Evolutionary conservation across 2,113 vertebrate genomes (phyloP).

Genomic region (Paratilapia polleni): DNA sequence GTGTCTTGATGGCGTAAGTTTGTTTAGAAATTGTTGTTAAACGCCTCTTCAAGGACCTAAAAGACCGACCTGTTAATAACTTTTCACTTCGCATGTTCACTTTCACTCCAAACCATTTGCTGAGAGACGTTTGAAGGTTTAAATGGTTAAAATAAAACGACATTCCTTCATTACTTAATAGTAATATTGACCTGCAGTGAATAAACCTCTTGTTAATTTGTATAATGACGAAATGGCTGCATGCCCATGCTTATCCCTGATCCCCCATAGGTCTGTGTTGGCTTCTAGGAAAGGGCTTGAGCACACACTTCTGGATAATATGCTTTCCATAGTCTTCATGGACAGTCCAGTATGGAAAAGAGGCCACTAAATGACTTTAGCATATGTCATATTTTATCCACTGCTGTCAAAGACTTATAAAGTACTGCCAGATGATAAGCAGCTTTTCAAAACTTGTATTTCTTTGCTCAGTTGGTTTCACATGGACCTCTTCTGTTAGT

Average conservation of each 20-base stretch:
- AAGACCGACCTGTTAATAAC: neutral
- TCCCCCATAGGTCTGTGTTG: conserved; percentile 17
- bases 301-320: conserved; percentile 10
- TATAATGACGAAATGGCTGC: conserved; percentile 59
- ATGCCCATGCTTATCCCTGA: conserved; percentile 35
- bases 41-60: neutral
- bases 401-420: neutral
- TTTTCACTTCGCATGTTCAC: too few species aligned
- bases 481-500: neutral
- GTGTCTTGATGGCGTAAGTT: neutral
- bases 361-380: conserved; percentile 17
- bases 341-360: conserved; percentile 4
- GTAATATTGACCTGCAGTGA: conserved; percentile 16
- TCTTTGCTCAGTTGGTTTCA: conserved; percentile 18
- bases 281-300: conserved; percentile 1
- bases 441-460: neutral
- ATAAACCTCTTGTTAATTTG: conserved; percentile 48
- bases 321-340: conserved; percentile 6
- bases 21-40: neutral
- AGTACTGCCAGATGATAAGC: conserved; percentile 12
- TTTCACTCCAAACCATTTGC: neutral
- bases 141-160: neutral
- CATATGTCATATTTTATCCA: conserved; percentile 31
- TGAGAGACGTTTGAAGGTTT: neutral
- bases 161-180: neutral